Evolutionary conservation across 2,113 vertebrate genomes (phyloP), one percentile per base, ranked within the genome.

Genomic region (Ctenodactylus gundi): DNA sequence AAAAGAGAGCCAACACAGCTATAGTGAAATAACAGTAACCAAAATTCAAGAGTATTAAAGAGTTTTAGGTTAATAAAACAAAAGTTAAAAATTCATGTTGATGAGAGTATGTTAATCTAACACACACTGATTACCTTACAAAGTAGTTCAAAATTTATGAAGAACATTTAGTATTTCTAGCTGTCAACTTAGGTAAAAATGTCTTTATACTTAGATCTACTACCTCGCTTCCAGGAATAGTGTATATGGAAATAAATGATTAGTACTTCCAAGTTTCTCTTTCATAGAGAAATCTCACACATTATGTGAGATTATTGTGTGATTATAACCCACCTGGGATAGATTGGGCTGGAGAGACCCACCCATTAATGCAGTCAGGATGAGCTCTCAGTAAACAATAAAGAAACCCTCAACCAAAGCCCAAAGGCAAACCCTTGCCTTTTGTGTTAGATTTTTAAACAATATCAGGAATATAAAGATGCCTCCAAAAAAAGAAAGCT

Each of bases 321-420:
- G 34, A 17, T 15, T 49, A 7, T 4, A 9, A 55, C 27, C 46
- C 14, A 27, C 7, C 6, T n/a, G 1, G 4, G 11, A 18, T 7
- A 44, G 27, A 12, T 10, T 46, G 34, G 17, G 4, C 9, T 0
- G 2, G 2, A 51, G 5, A n/a, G 6, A 5, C n/a, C 21, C 4
- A 8, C 31, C 9, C 23, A 1, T 23, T 15, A 0, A 6, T 8
- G 36, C 17, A 27, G 7, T 23, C 31, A 5, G 14, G 17, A 2
- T 0, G 1, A 7, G 3, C n/a, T 39, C 46, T 62, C 51, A 29
- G 31, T 1, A 15, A 31, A 44, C 8, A 57, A 25, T 10, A 39
- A 29, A 39, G 29, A 4, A 23, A 12, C 1, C 15, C 39, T 41
- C 34, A 25, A 7, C 20, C 1, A 7, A 2, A 76, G 31, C 44